Evolutionary conservation across 2,113 vertebrate genomes (phyloP).

Genomic region (Chionodraco myersi): DNA sequence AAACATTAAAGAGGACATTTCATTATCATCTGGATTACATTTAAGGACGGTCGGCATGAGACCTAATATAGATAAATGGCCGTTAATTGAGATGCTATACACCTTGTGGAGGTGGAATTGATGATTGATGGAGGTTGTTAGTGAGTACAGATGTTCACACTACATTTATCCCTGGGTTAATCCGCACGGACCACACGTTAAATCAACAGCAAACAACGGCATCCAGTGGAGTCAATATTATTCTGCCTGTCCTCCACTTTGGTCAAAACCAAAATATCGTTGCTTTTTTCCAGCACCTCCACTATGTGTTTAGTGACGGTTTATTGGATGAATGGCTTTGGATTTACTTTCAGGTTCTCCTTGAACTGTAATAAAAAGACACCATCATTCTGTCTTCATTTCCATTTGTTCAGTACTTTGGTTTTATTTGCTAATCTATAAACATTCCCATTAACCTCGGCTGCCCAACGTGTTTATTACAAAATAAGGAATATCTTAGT

Average conservation of each 20-base stretch:
- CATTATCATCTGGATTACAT: background rate
- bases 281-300: no score
- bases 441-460: background rate
- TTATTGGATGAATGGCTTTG: background rate
- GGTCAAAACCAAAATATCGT: background rate
- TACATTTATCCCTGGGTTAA: background rate
- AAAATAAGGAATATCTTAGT: background rate
- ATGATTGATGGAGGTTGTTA: constrained; percentile 2
- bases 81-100: constrained; percentile 9
- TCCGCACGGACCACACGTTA: background rate
- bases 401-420: background rate
- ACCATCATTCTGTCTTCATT: background rate
- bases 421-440: background rate
- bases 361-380: background rate
- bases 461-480: background rate
- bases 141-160: background rate
- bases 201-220: background rate
- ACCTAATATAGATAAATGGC: constrained; percentile 24
- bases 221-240: background rate
- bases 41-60: background rate
- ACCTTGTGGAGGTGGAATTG: background rate
- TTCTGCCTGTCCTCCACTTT: background rate
- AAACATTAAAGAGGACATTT: background rate
- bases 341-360: background rate
- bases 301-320: no score